These are phyloP conservation scores for Oreochromis spilurus DNA, from an alignment of 2,113 vertebrate species.

Conservation along the genomic window DNA sequence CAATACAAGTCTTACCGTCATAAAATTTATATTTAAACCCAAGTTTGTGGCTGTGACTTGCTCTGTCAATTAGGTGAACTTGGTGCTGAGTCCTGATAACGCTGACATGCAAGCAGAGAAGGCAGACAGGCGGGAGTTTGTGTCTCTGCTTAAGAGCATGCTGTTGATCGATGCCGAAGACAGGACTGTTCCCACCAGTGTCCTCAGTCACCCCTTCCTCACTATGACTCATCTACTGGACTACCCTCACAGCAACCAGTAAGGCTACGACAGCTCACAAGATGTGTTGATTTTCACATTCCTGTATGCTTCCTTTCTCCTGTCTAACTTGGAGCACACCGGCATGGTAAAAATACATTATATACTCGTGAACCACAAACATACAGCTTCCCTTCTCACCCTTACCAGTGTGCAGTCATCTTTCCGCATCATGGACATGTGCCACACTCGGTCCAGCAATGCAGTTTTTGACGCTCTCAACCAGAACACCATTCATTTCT, in stretches of 20 bases:
- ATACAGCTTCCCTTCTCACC: neutral
- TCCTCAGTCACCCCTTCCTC: slow-evolving; percentile 92
- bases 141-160: slow-evolving; percentile 94
- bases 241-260: slow-evolving; percentile 96
- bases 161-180: slow-evolving; percentile 90
- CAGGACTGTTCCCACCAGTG: slow-evolving; percentile 85
- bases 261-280: slow-evolving; percentile 44
- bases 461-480: slow-evolving; percentile 79
- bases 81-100: slow-evolving; percentile 90
- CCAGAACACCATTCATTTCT: slow-evolving; percentile 85
- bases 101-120: slow-evolving; percentile 93
- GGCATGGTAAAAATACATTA: neutral
- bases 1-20: neutral
- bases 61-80: slow-evolving; percentile 82
- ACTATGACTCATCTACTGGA: slow-evolving; percentile 97
- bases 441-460: slow-evolving; percentile 79
- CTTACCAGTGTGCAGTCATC: slow-evolving; percentile 87
- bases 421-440: slow-evolving; percentile 96
- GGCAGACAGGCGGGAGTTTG: slow-evolving; percentile 92
- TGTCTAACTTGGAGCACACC: neutral
- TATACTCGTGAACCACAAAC: neutral
- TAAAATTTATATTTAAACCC: neutral
- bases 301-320: neutral
- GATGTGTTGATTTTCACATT: neutral
- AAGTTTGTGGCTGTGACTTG: neutral